Base-by-base conservation (phyloP, 1,140 invertebrate species). In the Lanistes nyassanus region DNA sequence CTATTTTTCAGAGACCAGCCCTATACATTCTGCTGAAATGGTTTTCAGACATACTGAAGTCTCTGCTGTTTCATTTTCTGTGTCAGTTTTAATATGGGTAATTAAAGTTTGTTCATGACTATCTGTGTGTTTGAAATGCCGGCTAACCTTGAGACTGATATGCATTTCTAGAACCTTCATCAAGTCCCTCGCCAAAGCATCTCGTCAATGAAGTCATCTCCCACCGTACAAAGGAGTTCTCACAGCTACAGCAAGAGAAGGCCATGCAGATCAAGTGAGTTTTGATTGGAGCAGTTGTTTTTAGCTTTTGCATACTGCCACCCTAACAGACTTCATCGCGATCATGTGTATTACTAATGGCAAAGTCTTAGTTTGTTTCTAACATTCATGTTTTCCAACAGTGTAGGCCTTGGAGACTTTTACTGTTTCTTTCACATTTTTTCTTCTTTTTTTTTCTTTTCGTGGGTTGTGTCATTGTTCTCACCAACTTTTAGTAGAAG, bases 211-310 rank as follows among this genome's bases (percentile, higher is more conserved):
- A 80, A 26, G 71, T 80, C 11, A 70, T 80, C 51, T 55, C 76
- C 19, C 56, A 69, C 23, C 74, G 79, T 31, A 80, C 79, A 11
- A 76, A 74, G 74, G 79, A 80, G 39, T 76, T 76, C 70, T 64
- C 76, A 19, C 47, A 37, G 6, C 62, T 60, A 64, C 76, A 80
- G 60, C 72, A 69, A 65, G 76, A 77, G 16, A 78, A 75, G 66
- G 70, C 73, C 1, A n/a, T 72, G 23, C 68, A 73, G 31, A 77
- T 75, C 53, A 73, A 77, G 79, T 80, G 31, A 79, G 70, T 69
- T 26, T 74, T 68, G n/a, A n/a, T 72, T 67, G n/a, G n/a, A 31
- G 23, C 55, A 16, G 19, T 34, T n/a, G 2, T 55, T 51, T 21
- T 42, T 13, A 37, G 19, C 19, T n/a, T 31, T 37, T 55, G n/a